Evolutionary conservation across 2,113 vertebrate species (phyloP), one percentile per base, ranked within the genome.

Genomic region (Hippocampus guttulatus): DNA sequence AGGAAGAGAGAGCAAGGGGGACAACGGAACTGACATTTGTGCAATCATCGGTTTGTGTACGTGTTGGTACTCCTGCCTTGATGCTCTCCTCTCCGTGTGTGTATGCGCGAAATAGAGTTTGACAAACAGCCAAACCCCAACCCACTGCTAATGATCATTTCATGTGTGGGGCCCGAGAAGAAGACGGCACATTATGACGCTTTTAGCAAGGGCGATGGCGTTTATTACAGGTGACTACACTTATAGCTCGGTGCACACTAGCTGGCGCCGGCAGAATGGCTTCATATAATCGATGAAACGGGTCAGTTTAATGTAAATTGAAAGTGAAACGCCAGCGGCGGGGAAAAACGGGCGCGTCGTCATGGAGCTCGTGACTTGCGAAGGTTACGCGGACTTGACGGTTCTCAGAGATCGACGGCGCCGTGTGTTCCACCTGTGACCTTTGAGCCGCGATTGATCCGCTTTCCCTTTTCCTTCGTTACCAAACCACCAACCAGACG

Each of bases 141-240:
- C 77, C 20, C 64, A 65, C 47, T 74, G 69, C 69, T 79, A 81
- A 85, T 84, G 80, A 80, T 60, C 67, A 51, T 66, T 66, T 78
- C 64, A 52, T 80, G 76, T 81, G 77, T 61, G 67, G 74, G 76
- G 79, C 33, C 80, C 79, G 73, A 82, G 77, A 75, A 67, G 73
- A 76, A 78, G 75, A 70, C 15, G 27, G 78, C 65, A 71, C 82
- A 87, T 84, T 81, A 84, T 27, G 1, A 67, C 3, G 54, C 83
- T 89, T 84, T 89, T 77, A 80, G 80, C 67, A 71, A 0, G 67
- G 63, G 55, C 52, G 79, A 74, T 33, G 12, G 69, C 51, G 68
- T 85, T 81, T 74, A 79, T 79, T 79, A 81, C 75, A 85, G 87
- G 76, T 74, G 77, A 77, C 54, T 79, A 74, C 75, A 70, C 74